phyloP scores from a whole-genome alignment of 2,888 invertebrate genomes.

The Dryobota labecula region DNA sequence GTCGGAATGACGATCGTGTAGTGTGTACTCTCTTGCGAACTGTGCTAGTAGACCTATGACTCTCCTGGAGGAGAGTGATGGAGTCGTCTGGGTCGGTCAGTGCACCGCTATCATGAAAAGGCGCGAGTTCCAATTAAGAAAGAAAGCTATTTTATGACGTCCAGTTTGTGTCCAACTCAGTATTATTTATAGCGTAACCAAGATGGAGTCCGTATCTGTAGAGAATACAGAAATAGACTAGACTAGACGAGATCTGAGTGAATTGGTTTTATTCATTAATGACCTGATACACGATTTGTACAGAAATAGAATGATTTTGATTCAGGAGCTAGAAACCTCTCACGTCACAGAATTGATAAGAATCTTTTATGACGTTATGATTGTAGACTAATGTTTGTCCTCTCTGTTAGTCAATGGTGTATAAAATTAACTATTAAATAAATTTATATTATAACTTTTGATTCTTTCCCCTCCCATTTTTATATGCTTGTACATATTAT shows the following conservation, averaged over 20 bases:
- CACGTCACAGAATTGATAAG: background rate
- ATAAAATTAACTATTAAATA: background rate
- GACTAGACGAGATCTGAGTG: background rate
- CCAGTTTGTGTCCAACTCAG: background rate
- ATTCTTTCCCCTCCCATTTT: no score
- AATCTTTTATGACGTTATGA: background rate
- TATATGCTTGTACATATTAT: no score
- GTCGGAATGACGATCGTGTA: no score
- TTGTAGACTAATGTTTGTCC: background rate
- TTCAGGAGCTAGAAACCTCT: background rate
- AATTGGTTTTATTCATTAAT: constrained; percentile 8
- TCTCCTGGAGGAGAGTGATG: no score
- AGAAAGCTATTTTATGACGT: background rate
- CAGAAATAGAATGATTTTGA: background rate
- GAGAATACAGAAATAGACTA: background rate
- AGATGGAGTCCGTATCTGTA: background rate
- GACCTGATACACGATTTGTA: background rate
- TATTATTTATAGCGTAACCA: background rate
- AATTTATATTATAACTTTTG: no score
- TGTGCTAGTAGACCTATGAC: no score
- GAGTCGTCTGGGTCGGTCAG: no score
- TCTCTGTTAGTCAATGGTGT: background rate
- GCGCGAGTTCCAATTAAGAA: no score
- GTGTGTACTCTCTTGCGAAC: no score
- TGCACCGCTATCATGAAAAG: no score